Evolutionary conservation across 35 echinoderm and acorn worm genomes (phyloP), one percentile per base, ranked within the genome.

Genomic region (Ophiothrix spiculata): DNA sequence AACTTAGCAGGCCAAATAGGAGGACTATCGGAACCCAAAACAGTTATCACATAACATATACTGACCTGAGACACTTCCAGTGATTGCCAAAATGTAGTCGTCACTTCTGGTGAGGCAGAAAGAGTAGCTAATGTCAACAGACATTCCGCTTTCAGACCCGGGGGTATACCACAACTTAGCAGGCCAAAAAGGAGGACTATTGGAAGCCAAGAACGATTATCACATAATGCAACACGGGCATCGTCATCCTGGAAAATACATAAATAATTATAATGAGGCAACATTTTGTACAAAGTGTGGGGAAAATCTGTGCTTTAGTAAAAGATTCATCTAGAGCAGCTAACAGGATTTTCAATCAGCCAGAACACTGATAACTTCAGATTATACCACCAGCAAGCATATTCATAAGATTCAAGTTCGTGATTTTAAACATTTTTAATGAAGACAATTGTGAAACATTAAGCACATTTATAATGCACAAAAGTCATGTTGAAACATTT

Each of bases 121-220:
- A 99, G 88, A 25, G 86, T 85, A 8, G 96, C 88, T 16, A 99
- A 86, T 11, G 96, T 91, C 10, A 76, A 45, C 60, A 94, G 83
- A 39, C 92, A 94, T 39, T 99, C 92, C 39, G 85, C 96, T 83
- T 99, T 99, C 77, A 99, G 83, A 16, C 42, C 41, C 33, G 89
- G 92, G 10, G 96, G 96, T 75, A 99, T 85, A 32, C 96, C 94
- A 77, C 96, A 99, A 13, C 87, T 89, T 19, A 99, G 46, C 1
- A 99, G 84, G 33, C 96, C 96, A 79, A 94, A 89, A 1, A 99
- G 78, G 0, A 99, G 86, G 39, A 94, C 88, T 0, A 88, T 85
- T 0, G 96, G 96, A 32, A 99, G 39, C 96, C 96, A 99, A 0
- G 96, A 89, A 73, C 92, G 96, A 84, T 99, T 99, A 38, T 99